Evolutionary conservation across 2,113 vertebrate genomes (phyloP).

Genomic region (Xenopus tropicalis): DNA sequence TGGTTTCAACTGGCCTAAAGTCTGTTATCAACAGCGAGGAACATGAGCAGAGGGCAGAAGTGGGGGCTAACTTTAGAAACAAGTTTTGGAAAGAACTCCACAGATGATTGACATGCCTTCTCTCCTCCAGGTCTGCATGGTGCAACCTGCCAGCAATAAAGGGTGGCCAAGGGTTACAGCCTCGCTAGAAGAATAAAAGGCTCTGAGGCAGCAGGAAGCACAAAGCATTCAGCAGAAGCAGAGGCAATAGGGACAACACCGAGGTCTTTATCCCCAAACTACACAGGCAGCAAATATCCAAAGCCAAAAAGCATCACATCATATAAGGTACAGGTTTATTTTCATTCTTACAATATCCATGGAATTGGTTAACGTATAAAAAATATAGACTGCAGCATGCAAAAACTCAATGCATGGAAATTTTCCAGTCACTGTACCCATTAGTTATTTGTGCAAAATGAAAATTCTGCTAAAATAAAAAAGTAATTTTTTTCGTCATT

Average conservation of each 20-base stretch:
- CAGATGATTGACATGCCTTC: conserved; percentile 16
- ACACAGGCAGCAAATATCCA: background rate
- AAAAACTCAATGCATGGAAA: too few relatives aligned
- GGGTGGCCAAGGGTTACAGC: background rate
- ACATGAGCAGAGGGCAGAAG: conserved; percentile 5
- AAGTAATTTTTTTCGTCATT: too few relatives aligned
- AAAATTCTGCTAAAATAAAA: too few relatives aligned
- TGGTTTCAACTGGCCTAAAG: conserved; percentile 26
- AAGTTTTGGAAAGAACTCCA: conserved; percentile 25
- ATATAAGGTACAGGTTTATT: conserved; percentile 7
- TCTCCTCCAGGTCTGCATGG: conserved; percentile 23
- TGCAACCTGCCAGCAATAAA: conserved; percentile 10
- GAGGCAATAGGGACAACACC: background rate
- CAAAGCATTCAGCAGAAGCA: background rate
- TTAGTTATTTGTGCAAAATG: too few relatives aligned
- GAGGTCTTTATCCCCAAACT: too few relatives aligned
- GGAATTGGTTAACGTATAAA: too few relatives aligned
- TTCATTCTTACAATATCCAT: too few relatives aligned
- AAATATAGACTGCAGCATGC: too few relatives aligned
- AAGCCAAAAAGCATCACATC: background rate
- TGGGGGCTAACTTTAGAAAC: conserved; percentile 31
- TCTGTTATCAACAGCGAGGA: conserved; percentile 25
- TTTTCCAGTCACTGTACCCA: too few relatives aligned
- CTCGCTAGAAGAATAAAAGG: background rate
- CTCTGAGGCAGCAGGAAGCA: background rate